phyloP scores from a whole-genome alignment of 2,888 invertebrate species.

The Zeuzera pyrina region DNA sequence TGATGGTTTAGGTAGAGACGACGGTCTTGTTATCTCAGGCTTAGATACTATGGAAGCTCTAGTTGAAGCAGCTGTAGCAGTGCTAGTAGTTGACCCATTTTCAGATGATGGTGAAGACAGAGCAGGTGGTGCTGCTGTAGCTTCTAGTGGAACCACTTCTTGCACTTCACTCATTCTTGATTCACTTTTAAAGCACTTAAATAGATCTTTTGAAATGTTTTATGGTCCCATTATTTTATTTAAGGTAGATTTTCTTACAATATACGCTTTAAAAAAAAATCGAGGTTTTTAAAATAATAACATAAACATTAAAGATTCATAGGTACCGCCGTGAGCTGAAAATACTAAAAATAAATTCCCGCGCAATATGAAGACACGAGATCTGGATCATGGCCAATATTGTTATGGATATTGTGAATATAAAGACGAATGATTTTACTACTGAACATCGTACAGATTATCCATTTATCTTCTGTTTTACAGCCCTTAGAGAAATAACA shows the following conservation, averaged over 20 bases:
- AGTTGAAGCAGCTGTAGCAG: conserved; percentile 28
- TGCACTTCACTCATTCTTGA: conserved; percentile 57
- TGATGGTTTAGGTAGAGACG: conserved; percentile 69
- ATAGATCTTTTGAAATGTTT: conserved; percentile 11
- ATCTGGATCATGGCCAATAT: conserved; percentile 70
- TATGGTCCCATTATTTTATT: not conserved
- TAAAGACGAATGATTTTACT: conserved; percentile 4
- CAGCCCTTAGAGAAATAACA: too few relatives aligned
- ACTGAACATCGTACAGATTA: too few relatives aligned
- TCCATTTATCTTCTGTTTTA: too few relatives aligned
- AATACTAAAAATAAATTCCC: conserved; percentile 69
- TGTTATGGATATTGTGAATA: conserved; percentile 43
- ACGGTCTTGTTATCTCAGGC: conserved; percentile 39
- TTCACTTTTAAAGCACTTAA: conserved; percentile 33
- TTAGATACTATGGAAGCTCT: conserved; percentile 19
- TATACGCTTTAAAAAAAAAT: not conserved
- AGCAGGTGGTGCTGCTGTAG: conserved; percentile 28
- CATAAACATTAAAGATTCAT: too few relatives aligned
- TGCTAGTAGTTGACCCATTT: conserved; percentile 36
- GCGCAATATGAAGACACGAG: conserved; percentile 62
- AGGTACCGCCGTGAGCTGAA: conserved; percentile 43
- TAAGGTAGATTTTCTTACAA: not conserved
- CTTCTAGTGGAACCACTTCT: conserved; percentile 30
- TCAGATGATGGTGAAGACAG: conserved; percentile 48
- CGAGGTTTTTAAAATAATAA: not conserved